These are phyloP conservation scores for Scolopax bukidnonensis DNA, from an alignment of 2,797 vertebrate species.

Conservation along the genomic window DNA sequence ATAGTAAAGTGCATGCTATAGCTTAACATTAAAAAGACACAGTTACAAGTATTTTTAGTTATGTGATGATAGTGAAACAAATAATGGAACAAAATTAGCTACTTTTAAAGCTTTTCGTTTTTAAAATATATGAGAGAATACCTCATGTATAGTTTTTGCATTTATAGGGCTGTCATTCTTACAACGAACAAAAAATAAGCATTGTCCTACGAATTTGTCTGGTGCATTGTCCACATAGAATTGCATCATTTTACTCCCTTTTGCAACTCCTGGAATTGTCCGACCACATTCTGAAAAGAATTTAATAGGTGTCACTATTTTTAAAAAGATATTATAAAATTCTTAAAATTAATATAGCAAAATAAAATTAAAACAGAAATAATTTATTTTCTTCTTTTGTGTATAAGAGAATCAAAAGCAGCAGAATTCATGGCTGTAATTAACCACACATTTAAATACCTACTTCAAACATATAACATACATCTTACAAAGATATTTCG, in stretches of 20 bases:
- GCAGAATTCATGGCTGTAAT: neutral
- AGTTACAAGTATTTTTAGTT: neutral
- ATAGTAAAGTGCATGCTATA: neutral
- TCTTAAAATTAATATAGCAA: neutral
- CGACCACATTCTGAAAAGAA: conserved; percentile 84
- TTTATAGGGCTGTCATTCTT: conserved; percentile 74
- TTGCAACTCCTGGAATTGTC: conserved; percentile 67
- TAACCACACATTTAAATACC: neutral
- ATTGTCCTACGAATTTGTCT: conserved; percentile 73
- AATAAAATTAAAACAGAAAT: neutral
- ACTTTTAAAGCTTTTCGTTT: neutral
- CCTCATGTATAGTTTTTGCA: conserved; percentile 81
- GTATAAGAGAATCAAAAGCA: neutral
- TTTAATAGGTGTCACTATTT: neutral
- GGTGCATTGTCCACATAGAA: conserved; percentile 76
- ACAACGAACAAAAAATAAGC: conserved; percentile 79
- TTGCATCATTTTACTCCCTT: conserved; percentile 77
- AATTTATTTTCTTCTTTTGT: neutral
- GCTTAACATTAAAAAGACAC: neutral
- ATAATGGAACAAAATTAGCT: neutral
- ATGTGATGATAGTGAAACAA: neutral
- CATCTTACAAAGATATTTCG: neutral
- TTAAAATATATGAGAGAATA: conserved; percentile 37
- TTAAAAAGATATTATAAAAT: neutral
- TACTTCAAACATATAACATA: rapidly evolving